Evolutionary conservation across 2,113 vertebrate genomes (phyloP).

Genomic region (Ammodramus savannarum): DNA sequence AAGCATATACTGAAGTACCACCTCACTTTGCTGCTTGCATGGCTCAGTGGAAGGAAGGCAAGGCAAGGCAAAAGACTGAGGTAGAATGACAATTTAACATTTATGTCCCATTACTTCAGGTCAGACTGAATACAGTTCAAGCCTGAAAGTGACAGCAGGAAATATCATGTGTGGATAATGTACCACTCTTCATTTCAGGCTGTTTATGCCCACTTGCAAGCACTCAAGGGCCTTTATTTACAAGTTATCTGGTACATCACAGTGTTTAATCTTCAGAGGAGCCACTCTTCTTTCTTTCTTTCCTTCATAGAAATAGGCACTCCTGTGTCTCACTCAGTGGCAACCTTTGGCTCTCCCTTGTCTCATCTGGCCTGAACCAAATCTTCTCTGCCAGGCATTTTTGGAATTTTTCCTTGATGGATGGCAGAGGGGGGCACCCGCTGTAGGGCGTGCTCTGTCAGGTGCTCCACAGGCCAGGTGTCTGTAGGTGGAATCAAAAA

Average conservation of each 20-base stretch:
- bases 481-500: neutral
- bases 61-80: neutral
- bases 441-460: neutral
- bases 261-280: neutral
- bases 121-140: neutral
- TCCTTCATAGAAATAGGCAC: neutral
- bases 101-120: neutral
- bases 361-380: neutral
- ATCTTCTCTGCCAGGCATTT: neutral
- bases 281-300: neutral
- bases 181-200: neutral
- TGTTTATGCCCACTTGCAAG: neutral
- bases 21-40: neutral
- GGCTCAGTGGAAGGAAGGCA: neutral
- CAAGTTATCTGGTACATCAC: neutral
- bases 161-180: neutral
- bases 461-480: neutral
- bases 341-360: neutral
- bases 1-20: neutral
- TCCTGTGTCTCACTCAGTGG: neutral
- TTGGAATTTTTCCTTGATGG: neutral
- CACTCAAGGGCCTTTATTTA: neutral
- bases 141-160: neutral
- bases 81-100: neutral
- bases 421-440: neutral